Evolutionary conservation across 2,797 vertebrate species (phyloP).

Genomic region (Numenius phaeopus): DNA sequence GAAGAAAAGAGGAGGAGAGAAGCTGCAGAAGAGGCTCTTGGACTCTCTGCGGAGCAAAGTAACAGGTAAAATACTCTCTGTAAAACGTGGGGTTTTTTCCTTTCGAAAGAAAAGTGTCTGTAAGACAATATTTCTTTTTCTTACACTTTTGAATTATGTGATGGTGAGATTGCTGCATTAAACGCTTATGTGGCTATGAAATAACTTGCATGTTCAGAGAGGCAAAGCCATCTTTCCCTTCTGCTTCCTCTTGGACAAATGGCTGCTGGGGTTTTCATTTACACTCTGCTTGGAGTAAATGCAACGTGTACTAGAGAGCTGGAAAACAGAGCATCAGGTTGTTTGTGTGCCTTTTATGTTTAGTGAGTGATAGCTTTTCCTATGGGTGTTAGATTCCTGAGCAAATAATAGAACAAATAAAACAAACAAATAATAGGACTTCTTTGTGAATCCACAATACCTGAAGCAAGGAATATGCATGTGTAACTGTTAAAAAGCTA

Average conservation of each 20-base stretch:
- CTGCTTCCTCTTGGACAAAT: background rate
- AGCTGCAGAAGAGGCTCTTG: slow-evolving; percentile 86
- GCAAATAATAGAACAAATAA: background rate
- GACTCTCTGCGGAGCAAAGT: slow-evolving; percentile 77
- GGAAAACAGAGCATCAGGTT: background rate
- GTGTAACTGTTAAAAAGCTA: background rate
- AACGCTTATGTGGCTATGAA: background rate
- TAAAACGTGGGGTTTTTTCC: background rate
- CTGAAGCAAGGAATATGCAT: background rate
- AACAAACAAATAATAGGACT: background rate
- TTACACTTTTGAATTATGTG: background rate
- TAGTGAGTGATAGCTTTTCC: background rate
- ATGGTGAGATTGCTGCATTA: background rate
- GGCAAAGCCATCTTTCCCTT: background rate
- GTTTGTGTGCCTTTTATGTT: background rate
- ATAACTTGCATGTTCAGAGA: background rate
- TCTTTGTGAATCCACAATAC: background rate
- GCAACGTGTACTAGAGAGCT: background rate
- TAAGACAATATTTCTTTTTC: background rate
- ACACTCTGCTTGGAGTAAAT: background rate
- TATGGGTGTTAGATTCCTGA: background rate
- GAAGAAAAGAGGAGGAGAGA: slow-evolving; percentile 86
- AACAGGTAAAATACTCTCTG: slow-evolving; percentile 77
- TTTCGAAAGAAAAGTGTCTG: background rate
- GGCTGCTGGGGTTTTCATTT: background rate